Evolutionary conservation across 2,797 vertebrate species (phyloP).

Genomic region (Tangara arthus): DNA sequence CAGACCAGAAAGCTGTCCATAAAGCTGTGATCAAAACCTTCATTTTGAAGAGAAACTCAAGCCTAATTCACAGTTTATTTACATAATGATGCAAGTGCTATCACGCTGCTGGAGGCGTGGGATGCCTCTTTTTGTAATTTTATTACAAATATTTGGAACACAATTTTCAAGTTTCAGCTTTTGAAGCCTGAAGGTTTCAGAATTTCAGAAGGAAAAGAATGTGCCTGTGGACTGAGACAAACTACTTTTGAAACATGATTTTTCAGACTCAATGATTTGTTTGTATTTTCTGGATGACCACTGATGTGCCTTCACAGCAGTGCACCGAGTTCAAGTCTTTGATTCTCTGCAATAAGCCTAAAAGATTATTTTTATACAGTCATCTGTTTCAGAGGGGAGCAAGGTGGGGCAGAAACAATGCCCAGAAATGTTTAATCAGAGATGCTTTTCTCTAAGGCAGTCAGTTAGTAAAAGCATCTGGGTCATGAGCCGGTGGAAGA

Average conservation of each 20-base stretch:
- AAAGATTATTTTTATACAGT: background rate
- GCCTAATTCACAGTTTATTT: background rate
- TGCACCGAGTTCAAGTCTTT: background rate
- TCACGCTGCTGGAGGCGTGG: rapidly evolving
- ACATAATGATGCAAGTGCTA: background rate
- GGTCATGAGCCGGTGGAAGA: background rate
- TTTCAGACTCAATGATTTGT: background rate
- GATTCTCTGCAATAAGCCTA: background rate
- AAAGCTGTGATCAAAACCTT: background rate
- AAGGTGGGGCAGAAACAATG: background rate
- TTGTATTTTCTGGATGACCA: background rate
- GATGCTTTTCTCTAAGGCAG: background rate
- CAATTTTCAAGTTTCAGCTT: background rate
- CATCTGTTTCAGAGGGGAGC: background rate
- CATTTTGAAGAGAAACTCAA: background rate
- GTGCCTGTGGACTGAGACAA: background rate
- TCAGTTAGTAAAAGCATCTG: background rate
- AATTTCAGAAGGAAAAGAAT: background rate
- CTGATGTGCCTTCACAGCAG: background rate
- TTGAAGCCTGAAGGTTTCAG: background rate
- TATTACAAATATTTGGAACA: background rate
- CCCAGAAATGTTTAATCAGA: background rate
- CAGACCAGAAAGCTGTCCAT: background rate
- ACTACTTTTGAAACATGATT: background rate
- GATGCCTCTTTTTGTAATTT: background rate